phyloP scores from a whole-genome alignment of 2,113 vertebrate species.

The Cairina moschata region DNA sequence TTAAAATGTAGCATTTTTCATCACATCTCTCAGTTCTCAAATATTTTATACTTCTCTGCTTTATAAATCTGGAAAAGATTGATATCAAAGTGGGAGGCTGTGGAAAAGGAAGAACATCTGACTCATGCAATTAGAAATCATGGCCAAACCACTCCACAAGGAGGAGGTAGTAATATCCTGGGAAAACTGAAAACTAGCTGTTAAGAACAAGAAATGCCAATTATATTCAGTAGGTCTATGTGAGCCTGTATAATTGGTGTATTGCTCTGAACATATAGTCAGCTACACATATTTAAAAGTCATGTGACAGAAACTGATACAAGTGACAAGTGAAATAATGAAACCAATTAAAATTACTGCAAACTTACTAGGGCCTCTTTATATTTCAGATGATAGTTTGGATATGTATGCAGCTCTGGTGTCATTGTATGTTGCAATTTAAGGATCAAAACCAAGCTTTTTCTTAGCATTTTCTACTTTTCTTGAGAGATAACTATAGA shows the following conservation, averaged over 20 bases:
- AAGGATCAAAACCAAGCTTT: no score
- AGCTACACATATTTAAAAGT: background rate
- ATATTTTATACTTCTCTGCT: background rate
- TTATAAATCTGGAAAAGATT: constrained; percentile 41
- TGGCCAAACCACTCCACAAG: constrained; percentile 41
- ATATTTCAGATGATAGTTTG: background rate
- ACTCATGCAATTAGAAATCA: background rate
- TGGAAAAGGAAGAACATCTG: constrained; percentile 62
- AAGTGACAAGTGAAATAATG: background rate
- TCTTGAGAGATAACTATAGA: no score
- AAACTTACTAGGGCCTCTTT: background rate
- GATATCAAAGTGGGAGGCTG: constrained; percentile 47
- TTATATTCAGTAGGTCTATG: background rate
- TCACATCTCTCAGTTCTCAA: background rate
- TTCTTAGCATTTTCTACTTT: no score
- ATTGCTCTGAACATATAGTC: background rate
- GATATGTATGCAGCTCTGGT: background rate
- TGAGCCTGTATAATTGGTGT: background rate
- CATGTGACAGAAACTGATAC: background rate
- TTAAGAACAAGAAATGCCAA: background rate
- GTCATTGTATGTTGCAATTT: no score
- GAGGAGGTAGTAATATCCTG: constrained; percentile 42
- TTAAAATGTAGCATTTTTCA: background rate
- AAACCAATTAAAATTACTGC: background rate
- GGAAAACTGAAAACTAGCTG: constrained; percentile 16